Base-by-base conservation (phyloP, 2,113 vertebrate species). In the Solenodon paradoxus region DNA sequence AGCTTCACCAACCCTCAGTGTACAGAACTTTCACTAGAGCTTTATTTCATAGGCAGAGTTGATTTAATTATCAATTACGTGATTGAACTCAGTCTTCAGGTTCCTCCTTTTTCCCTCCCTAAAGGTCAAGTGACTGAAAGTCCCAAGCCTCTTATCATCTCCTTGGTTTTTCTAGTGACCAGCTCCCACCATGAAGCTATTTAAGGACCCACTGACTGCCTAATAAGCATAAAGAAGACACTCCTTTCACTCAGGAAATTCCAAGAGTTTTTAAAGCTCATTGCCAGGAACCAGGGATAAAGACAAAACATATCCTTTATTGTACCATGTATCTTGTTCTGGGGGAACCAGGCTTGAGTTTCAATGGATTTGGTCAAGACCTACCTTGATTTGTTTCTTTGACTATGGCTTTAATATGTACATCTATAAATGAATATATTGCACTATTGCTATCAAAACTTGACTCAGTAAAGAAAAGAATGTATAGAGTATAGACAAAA, bases 381-480 rank as follows among this genome's bases (percentile, higher is more conserved):
- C 19, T 61, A 16, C 26, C 47, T 71, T 38, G 45, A 49, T 69
- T 71, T 83, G 11, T 64, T 71, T 72, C 75, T 72, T 32, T 51
- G n/a, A n/a, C 11, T 7, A 51, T n/a, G n/a, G n/a, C 26, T 26
- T 79, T 32, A 63, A 3, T 26, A 13, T 59, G 63, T 79, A 59
- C 15, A 17, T 92, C 69, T 64, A 24, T 35, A 57, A 88, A 20
- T 22, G n/a, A 49, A 84, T 55, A 32, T 57, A 35, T 53, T 72
- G 28, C 15, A 42, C 0, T 2, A 28, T 64, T 90, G 61, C 28
- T 2, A 79, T 75, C 42, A 57, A 72, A 63, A 68, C 59, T 20
- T 85, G 64, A 69, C 74, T 74, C 28, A 85, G 11, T 51, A 80
- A 94, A 74, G 55, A 42, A 89, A 92, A 85, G 7, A 45, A 94